A percentile compares a stretch with the other conserved stretches of the same genome.
Conservation (phyloP, 2,888 invertebrate genomes). For the Pristionchus entomophagus region DNA sequence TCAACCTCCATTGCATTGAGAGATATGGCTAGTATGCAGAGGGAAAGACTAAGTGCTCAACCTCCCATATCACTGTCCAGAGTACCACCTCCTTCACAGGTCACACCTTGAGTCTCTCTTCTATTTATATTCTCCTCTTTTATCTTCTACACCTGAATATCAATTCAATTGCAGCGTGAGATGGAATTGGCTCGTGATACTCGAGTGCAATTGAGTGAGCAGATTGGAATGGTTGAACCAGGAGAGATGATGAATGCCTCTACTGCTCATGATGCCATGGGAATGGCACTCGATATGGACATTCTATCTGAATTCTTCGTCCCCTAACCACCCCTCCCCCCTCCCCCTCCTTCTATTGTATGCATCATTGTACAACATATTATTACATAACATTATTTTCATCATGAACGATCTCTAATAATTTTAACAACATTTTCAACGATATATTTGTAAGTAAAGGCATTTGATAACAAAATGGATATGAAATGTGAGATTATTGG, state of each 20-base stretch:
- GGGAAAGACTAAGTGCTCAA: background rate
- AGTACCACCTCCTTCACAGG: conserved; percentile 74
- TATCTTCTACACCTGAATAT: conserved; percentile 75
- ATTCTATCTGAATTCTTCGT: conserved; percentile 69
- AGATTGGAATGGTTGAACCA: conserved; percentile 56
- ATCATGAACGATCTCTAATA: background rate
- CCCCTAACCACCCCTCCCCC: too few species aligned
- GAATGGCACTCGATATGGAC: conserved; percentile 65
- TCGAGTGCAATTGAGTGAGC: background rate
- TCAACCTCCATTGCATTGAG: background rate
- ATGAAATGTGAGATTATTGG: background rate
- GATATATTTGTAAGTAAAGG: background rate
- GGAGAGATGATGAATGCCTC: conserved; percentile 59
- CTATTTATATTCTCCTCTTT: too few species aligned
- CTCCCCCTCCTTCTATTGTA: background rate
- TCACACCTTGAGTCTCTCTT: too few species aligned
- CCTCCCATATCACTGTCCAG: conserved; percentile 18
- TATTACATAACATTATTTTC: background rate
- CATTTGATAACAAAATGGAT: background rate
- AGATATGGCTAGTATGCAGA: conserved; percentile 17
- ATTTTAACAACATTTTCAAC: background rate
- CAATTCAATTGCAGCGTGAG: conserved; percentile 37
- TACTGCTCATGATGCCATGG: conserved; percentile 69
- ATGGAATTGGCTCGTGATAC: background rate
- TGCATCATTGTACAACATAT: too few species aligned